phyloP scores from a whole-genome alignment of 2,113 vertebrate species.

The Nycticorax nycticorax region DNA sequence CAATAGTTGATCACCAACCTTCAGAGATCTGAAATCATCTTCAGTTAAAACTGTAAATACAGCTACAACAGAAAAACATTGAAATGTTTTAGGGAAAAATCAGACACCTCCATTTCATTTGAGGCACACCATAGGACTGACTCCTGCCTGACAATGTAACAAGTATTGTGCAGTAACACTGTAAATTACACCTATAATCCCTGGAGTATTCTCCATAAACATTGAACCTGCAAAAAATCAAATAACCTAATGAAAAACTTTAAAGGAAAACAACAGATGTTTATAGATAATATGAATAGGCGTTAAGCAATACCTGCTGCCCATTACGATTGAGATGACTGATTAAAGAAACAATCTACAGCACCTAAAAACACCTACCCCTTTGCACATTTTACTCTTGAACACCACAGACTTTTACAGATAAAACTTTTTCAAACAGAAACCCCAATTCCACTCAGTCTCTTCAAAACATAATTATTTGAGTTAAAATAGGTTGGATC shows the following conservation, averaged over 20 bases:
- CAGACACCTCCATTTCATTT: neutral
- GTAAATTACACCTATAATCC: neutral
- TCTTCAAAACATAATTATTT: neutral
- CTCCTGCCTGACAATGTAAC: neutral
- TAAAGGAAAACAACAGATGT: neutral
- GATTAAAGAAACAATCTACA: neutral
- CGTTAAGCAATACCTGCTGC: neutral
- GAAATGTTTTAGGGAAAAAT: neutral
- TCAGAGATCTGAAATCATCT: neutral
- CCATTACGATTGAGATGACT: neutral
- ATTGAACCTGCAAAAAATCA: neutral
- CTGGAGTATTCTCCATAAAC: neutral
- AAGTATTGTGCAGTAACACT: neutral
- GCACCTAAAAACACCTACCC: neutral
- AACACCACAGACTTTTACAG: neutral
- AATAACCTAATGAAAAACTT: neutral
- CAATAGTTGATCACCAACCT: neutral
- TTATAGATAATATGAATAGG: neutral
- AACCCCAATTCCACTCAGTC: neutral
- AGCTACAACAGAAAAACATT: neutral
- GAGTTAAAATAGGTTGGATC: neutral
- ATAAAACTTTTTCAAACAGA: neutral
- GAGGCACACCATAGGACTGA: neutral
- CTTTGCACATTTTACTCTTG: neutral
- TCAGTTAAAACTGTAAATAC: neutral